Base-by-base conservation (phyloP, 2,888 invertebrate genomes). In the Microplitis deprimator region DNA sequence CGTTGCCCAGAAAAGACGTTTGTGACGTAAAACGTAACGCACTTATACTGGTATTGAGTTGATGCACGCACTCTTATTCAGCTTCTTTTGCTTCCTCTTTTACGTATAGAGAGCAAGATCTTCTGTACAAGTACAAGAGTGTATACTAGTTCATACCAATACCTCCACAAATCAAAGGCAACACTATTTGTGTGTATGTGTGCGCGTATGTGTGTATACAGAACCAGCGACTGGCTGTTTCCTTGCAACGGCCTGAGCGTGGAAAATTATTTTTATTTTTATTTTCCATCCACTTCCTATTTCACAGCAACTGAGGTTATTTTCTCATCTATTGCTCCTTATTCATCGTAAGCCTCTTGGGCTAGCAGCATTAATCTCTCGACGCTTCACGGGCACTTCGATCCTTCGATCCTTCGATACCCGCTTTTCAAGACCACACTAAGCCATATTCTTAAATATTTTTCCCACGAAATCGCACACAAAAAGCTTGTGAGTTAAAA, bases 261-360 rank as follows among this genome's bases (percentile, higher is more conserved):
- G 78, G 80, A 79, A 79, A 79, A 81, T 75, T 65, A 17, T 79
- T 65, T 68, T 76, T 67, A 72, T 75, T 73, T 69, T 75, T 76
- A 77, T 76, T 62, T 71, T 20, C 29, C 39, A 61, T 69, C 75
- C 73, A 73, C 68, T 76, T 79, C 67, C 71, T 61, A 73, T 76
- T 71, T 73, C 77, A 68, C 75, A 69, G 50, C 8, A 50, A 50
- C 8, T 13, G 13, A 50, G 50, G 50, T 50, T 75, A 40, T 74
- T 73, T 73, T 77, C 40, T 70, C 64, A 62, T 71, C 73, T 74
- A 64, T 75, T 76, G 29, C 41, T 72, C 50, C 72, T 67, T 73
- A 68, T 72, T 79, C 81, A 83, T 75, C 80, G 79, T 73, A 17
- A 20, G 20, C 67, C 73, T 59, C 73, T n/a, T 29, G 65, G 73